phyloP scores from a whole-genome alignment of 2,888 invertebrate genomes.

The Euplexia lucipara region DNA sequence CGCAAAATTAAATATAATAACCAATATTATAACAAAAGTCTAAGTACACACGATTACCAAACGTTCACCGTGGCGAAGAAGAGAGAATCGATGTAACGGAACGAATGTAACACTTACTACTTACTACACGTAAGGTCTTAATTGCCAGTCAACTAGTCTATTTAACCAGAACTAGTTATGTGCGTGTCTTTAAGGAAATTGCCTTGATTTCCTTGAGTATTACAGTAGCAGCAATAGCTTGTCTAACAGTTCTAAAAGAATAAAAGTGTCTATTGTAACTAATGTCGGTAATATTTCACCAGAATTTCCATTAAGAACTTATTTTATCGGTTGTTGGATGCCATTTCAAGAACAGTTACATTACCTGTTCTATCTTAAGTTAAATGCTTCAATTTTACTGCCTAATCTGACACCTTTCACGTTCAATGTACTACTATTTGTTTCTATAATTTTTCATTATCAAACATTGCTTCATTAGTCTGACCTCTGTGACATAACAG shows the following conservation, averaged over 20 bases:
- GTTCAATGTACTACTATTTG: neutral
- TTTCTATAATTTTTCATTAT: conserved; percentile 1
- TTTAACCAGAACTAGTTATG: conserved; percentile 62
- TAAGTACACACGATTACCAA: conserved; percentile 68
- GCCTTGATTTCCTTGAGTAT: conserved; percentile 58
- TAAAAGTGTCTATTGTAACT: conserved; percentile 18
- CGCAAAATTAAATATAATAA: conserved; percentile 28
- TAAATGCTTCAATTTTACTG: neutral
- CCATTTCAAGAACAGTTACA: neutral
- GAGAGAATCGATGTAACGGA: conserved; percentile 84
- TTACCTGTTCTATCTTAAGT: neutral
- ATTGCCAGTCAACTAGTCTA: conserved; percentile 66
- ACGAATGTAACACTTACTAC: conserved; percentile 84
- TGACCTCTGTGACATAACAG: conserved; percentile 31
- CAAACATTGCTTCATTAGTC: conserved; percentile 26
- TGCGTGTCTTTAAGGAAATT: conserved; percentile 60
- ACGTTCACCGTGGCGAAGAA: conserved; percentile 66
- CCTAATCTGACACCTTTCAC: neutral
- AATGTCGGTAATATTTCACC: neutral
- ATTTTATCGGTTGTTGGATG: neutral
- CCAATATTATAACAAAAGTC: conserved; percentile 43
- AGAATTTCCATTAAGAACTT: neutral
- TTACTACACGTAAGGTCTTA: conserved; percentile 73
- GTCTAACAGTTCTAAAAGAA: conserved; percentile 17
- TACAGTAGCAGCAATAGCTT: conserved; percentile 17